Evolutionary conservation across 2,888 invertebrate species (phyloP).

Genomic region (Amphimallon solstitiale): DNA sequence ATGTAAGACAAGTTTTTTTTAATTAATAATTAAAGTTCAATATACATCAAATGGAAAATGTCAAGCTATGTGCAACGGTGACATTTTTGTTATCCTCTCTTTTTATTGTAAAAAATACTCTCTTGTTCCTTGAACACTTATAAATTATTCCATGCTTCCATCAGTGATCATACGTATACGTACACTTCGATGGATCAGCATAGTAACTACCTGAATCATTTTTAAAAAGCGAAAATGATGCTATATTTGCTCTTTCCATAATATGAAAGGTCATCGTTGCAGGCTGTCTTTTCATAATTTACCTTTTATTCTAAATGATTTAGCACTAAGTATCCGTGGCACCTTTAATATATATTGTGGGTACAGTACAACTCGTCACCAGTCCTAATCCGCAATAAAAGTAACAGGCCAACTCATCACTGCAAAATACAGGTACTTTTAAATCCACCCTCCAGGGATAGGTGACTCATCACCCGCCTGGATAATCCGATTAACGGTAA

Average conservation of each 20-base stretch:
- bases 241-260: background rate
- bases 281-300: conserved; percentile 17
- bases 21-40: background rate
- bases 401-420: no score
- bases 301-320: conserved; percentile 29
- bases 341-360: conserved; percentile 26
- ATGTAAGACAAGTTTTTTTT: conserved; percentile 30
- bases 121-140: no score
- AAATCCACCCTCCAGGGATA: no score
- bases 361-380: no score
- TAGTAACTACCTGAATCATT: conserved; percentile 9
- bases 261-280: conserved; percentile 13
- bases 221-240: background rate
- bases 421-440: no score
- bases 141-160: no score
- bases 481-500: no score
- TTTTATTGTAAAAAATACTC: background rate
- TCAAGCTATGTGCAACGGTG: conserved; percentile 14
- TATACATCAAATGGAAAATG: conserved; percentile 4
- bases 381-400: no score
- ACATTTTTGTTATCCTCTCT: background rate
- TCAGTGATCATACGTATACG: background rate
- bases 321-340: conserved; percentile 28
- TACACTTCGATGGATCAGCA: background rate
- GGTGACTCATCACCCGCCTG: no score